Conservation (phyloP, 2,888 invertebrate genomes). For the Hypomecis punctinalis region DNA sequence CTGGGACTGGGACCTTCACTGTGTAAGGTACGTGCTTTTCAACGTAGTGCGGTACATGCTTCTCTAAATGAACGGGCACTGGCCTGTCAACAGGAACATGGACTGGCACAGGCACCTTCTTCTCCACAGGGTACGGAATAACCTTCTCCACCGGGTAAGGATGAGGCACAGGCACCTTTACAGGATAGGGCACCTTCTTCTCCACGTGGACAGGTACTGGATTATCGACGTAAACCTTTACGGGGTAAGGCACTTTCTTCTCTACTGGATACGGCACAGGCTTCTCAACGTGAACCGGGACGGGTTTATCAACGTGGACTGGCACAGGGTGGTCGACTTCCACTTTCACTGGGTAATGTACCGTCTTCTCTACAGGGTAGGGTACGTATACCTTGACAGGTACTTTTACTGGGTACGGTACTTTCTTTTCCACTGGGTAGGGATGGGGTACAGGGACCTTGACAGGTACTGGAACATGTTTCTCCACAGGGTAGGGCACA, state of each 20-base stretch:
- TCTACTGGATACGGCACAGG: slow-evolving; percentile 91
- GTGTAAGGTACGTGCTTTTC: slow-evolving; percentile 89
- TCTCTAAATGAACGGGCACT: slow-evolving; percentile 87
- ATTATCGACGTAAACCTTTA: slow-evolving; percentile 87
- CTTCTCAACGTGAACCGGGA: slow-evolving; percentile 89
- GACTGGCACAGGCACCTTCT: slow-evolving; percentile 87
- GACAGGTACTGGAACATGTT: slow-evolving; percentile 87
- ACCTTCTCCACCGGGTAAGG: slow-evolving; percentile 89
- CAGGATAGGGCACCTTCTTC: slow-evolving; percentile 90
- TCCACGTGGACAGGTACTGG: slow-evolving; percentile 91
- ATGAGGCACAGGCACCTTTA: slow-evolving; percentile 89
- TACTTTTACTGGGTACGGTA: slow-evolving; percentile 87
- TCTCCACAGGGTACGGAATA: slow-evolving; percentile 87
- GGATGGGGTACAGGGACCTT: slow-evolving; percentile 90
- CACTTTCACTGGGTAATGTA: slow-evolving; percentile 90
- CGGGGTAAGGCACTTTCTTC: slow-evolving; percentile 89
- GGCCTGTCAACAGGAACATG: slow-evolving; percentile 86
- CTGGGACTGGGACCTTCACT: slow-evolving; percentile 89
- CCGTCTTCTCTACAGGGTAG: slow-evolving; percentile 89
- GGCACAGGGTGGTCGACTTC: slow-evolving; percentile 89
- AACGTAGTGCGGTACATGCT: slow-evolving; percentile 87
- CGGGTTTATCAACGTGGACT: slow-evolving; percentile 87
- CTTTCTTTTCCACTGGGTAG: slow-evolving; percentile 89
- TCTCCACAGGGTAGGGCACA: slow-evolving; percentile 90
- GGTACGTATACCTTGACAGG: slow-evolving; percentile 90